Percentiles rank a stretch among this genome's conserved stretches.
These are phyloP conservation scores for Drosophila lutescens DNA, from an alignment of 2,888 invertebrate species.

Conservation along the genomic window DNA sequence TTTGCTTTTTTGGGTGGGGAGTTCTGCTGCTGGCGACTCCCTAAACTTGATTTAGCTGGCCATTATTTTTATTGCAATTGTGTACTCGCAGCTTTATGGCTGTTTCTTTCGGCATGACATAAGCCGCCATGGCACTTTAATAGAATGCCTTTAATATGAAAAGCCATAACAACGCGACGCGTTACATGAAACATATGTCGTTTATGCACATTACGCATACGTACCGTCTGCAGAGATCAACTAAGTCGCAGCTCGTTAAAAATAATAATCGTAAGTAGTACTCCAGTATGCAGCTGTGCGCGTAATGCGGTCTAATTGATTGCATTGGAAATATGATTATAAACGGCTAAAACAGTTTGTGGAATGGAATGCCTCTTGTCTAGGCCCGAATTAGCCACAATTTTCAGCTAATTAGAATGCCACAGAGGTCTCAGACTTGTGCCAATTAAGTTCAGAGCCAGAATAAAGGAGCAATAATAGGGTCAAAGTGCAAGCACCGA, in stretches of 20 bases:
- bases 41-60: constrained; percentile 60
- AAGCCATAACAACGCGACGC: constrained; percentile 56
- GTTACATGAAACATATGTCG: constrained; percentile 58
- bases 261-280: constrained; percentile 55
- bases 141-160: constrained; percentile 65
- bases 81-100: constrained; percentile 52
- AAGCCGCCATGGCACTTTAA: constrained; percentile 57
- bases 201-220: constrained; percentile 53
- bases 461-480: background rate
- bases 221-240: constrained; percentile 39
- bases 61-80: constrained; percentile 50
- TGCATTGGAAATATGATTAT: constrained; percentile 40
- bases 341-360: constrained; percentile 12
- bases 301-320: constrained; percentile 60
- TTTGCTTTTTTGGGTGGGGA: constrained; percentile 6
- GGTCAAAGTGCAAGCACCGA: constrained; percentile 6
- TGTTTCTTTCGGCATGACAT: constrained; percentile 58
- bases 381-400: constrained; percentile 8
- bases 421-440: constrained; percentile 5
- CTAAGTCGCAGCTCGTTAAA: constrained; percentile 60
- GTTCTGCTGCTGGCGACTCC: constrained; percentile 34
- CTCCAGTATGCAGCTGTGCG: constrained; percentile 48
- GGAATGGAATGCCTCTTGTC: constrained; percentile 10
- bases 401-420: constrained; percentile 25
- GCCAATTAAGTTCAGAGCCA: constrained; percentile 2